Evolutionary conservation across 2,113 vertebrate genomes (phyloP), one percentile per base, ranked within the genome.

Genomic region (Tyto alba): DNA sequence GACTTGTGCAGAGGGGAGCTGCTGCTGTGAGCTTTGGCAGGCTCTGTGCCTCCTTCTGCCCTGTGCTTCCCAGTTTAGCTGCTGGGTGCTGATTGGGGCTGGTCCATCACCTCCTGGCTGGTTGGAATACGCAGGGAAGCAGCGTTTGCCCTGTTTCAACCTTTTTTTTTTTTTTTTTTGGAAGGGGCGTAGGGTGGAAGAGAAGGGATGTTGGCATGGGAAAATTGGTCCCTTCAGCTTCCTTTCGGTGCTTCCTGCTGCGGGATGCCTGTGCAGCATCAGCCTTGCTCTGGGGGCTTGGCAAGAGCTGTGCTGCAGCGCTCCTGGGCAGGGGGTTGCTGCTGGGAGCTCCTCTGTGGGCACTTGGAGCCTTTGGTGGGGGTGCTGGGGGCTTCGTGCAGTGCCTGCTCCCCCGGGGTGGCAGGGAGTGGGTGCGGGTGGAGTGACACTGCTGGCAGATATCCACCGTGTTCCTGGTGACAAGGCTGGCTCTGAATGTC

Each of bases 11-110:
- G 76, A 32, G 45, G 34, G 73, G 66, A 40, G 34, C 47, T 21
- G 50, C 76, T 22, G 71, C 64, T 13, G 52, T 5, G 2, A 77
- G 74, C 47, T 72, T 38, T 7, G 74, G 29, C 23, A 7, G 45
- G 57, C 18, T 63, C 59, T 14, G 66, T 0, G 6, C 62, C 18
- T 30, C 52, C 47, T 62, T 11, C 74, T 76, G 74, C 11, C 1
- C 1, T 11, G 27, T 5, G 38, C 22, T 41, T 30, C 36, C 13
- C 47, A 1, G 0, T 12, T 12, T 11, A 56, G 6, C 47, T 20
- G 36, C 13, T 38, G 8, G 32, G 48, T 18, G 2, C 11, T 11
- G 13, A 20, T 36, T 8, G 4, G 34, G 40, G 29, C 64, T 62
- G 13, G 18, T 25, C 4, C 23, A 3, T 67, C 72, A 17, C 32